Conservation (phyloP, 92 coral and sea anemone genomes). For the Siderastrea siderea region DNA sequence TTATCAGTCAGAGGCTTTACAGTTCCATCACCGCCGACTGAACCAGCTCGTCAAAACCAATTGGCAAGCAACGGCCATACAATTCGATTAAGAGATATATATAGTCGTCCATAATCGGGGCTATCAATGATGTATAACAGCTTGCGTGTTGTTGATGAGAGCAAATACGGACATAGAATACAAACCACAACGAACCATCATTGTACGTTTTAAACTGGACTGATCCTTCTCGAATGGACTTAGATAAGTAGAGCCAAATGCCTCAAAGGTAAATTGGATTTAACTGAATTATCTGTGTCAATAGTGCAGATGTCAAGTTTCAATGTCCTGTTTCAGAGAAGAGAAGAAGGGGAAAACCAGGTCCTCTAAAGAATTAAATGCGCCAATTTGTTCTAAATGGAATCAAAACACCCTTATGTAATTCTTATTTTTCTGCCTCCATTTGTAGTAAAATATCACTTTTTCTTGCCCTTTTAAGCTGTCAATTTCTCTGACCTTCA, state of each 20-base stretch:
- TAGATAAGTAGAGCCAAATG: not conserved
- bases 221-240: slow-evolving; percentile 6
- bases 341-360: not conserved
- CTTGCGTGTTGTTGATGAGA: not conserved
- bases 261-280: slow-evolving; percentile 38
- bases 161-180: not conserved
- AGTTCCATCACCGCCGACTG: not conserved
- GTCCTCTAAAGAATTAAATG: too few species aligned
- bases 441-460: not conserved
- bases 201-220: not conserved
- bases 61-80: not conserved
- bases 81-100: not conserved
- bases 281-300: not conserved
- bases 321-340: not conserved
- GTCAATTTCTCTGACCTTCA: not conserved
- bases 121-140: not conserved
- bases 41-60: not conserved
- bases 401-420: too few species aligned
- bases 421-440: not conserved
- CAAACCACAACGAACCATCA: not conserved
- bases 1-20: slow-evolving; percentile 14
- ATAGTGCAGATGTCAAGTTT: not conserved
- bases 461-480: not conserved
- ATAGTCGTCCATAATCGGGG: not conserved
- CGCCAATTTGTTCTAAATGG: too few species aligned